Evolutionary conservation across 2,888 invertebrate species (phyloP), one percentile per base, ranked within the genome.

Genomic region (Sylvicola cinctus): DNA sequence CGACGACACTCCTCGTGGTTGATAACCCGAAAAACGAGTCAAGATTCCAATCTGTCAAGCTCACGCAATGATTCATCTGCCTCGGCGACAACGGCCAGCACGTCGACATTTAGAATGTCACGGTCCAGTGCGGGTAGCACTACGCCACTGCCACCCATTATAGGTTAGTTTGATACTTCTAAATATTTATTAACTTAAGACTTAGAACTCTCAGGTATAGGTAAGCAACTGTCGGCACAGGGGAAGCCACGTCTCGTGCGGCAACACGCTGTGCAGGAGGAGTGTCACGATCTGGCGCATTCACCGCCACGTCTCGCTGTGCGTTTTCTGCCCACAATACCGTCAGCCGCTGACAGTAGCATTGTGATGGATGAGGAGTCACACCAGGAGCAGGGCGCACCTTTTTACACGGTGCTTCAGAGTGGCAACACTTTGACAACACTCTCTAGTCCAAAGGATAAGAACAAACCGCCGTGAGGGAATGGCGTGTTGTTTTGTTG

Each of bases 1-100:
- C 65, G 85, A 35, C 66, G 85, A 42, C 78, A 84, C 32, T 79
- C 84, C 0, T 83, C 84, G 1, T 87, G 87, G 87, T 62, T 85
- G 39, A 78, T 87, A 16, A 83, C 85, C n/a, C 65, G 87, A 34
- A 88, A 88, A 59, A 83, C 87, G 0, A 85, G 84, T 10, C 87
- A 88, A 54, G 88, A 90, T 52, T 88, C 88, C 4, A 88, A 84
- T 57, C 60, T 88, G 42, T 85, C 84, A 31, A 84, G 80, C 46
- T 87, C 87, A 15, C 65, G 88, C 34, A 88, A 88, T 58, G 88
- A 90, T 56, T 88, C 87, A 11, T 84, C 84, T 1, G 84, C 84
- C 2, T 85, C 87, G 5, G 85, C 84, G 16, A 85, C 85, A 13
- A 85, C 85, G 2, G 85, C 84, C 31, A 83, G 81, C 47, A 88